phyloP scores from a whole-genome alignment of 2,888 invertebrate genomes.

The Chrysolina oricalcia region DNA sequence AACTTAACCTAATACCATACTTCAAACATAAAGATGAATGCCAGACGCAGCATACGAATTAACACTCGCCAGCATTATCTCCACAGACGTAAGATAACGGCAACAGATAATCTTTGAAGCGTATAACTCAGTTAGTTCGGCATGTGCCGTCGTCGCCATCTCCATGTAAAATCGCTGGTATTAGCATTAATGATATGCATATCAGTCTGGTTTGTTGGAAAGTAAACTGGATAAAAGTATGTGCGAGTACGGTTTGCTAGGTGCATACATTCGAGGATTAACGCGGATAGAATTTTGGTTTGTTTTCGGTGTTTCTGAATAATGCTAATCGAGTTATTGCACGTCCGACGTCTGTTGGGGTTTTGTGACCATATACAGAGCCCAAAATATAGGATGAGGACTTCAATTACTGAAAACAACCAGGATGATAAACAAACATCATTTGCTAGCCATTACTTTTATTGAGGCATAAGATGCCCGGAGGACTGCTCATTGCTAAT shows the following conservation, averaged over 20 bases:
- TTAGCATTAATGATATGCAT: slow-evolving; percentile 28
- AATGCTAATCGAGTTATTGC: slow-evolving; percentile 10
- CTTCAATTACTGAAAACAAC: background rate
- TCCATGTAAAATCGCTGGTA: slow-evolving; percentile 19
- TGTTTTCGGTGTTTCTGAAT: background rate
- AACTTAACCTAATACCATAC: no score
- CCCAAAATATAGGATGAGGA: background rate
- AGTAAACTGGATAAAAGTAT: slow-evolving; percentile 24
- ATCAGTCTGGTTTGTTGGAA: slow-evolving; percentile 29
- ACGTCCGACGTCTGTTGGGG: background rate
- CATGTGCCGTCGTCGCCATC: slow-evolving; percentile 1
- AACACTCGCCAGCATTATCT: background rate
- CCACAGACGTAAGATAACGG: background rate
- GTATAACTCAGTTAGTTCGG: background rate
- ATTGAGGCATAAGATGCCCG: no score
- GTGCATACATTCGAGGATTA: slow-evolving; percentile 12
- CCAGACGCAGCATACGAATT: background rate
- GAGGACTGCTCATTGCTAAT: no score
- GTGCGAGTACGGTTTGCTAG: slow-evolving; percentile 8
- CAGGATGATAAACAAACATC: background rate
- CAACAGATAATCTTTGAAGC: slow-evolving; percentile 7
- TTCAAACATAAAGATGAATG: no score
- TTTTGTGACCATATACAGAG: background rate
- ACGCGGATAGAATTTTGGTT: slow-evolving; percentile 3
- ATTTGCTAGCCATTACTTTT: no score